Evolutionary conservation across 1,140 invertebrate genomes (phyloP), one percentile per base, ranked within the genome.

Genomic region (Brachionus asplanchnoidis): DNA sequence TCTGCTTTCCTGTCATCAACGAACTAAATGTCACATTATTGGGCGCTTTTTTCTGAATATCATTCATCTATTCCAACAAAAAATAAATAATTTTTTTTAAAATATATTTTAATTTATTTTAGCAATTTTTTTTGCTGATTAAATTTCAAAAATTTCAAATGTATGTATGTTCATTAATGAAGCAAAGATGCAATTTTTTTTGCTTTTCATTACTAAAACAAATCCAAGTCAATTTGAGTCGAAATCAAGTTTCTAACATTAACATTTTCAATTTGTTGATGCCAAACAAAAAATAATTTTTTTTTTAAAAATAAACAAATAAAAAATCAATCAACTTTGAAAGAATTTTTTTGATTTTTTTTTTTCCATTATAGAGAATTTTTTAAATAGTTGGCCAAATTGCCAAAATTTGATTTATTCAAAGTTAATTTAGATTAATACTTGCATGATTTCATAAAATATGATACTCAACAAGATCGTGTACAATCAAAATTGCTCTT

Each of bases 1-100:
- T 75, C 20, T 40, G 32, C 17, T 40, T 42, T 7, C 32, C 40
- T 20, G 40, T 42, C 40, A 42, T 40, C 26, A 40, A 28, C 12
- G 66, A 68, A 32, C 17, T 20, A 73, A 73, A 73, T 40, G 68
- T 73, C 68, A 73, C 68, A 73, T 73, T 73, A 73, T 73, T 73
- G 14, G 7, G 14, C 17, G 36, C 8, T 73, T 73, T 73, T 42
- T 73, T 73, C 36, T 73, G 32, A 11, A 73, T 42, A 23, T 73
- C 68, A 73, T 73, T 73, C 68, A 73, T 73, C 68, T 73, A 73
- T 40, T 14, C n/a, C 28, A n/a, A 40, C 6, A 73, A 40, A 42
- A 73, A 73, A 73, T 17, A 17, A 42, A 73, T 73, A 42, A 73
- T 40, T 40, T 26, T 20, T 40, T 42, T 42, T n/a, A n/a, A 42